A percentile compares a stretch with the other conserved stretches of the same genome.
These are phyloP conservation scores for Aplodontia rufa DNA, from an alignment of 2,113 vertebrate genomes.

Conservation along the genomic window DNA sequence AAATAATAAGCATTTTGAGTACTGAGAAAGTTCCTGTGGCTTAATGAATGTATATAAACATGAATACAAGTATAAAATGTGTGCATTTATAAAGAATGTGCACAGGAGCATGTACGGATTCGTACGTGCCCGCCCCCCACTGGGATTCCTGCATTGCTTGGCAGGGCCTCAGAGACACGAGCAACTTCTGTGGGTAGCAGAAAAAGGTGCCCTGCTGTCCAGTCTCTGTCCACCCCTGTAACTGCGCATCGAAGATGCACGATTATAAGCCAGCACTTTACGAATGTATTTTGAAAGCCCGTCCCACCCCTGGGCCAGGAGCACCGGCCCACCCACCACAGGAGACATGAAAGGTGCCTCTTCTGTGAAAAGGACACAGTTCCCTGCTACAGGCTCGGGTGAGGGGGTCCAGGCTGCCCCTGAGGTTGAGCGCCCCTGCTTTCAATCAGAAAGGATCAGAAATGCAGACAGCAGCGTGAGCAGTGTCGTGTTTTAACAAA, in stretches of 20 bases:
- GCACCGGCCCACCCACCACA: too few species aligned
- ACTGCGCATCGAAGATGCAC: background rate
- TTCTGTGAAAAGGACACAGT: background rate
- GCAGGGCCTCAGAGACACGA: background rate
- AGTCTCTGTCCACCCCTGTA: background rate
- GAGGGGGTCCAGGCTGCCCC: background rate
- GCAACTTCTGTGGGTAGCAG: background rate
- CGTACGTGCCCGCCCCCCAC: background rate
- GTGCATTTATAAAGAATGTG: background rate
- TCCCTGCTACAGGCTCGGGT: background rate
- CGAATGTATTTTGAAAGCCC: too few species aligned
- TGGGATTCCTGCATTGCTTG: background rate
- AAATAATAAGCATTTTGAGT: slow-evolving; percentile 2
- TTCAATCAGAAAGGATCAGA: background rate
- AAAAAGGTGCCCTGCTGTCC: background rate
- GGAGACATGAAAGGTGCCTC: too few species aligned
- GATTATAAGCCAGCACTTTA: background rate
- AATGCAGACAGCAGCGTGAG: background rate
- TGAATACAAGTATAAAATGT: background rate
- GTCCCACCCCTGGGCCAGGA: too few species aligned
- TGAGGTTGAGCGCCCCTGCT: background rate
- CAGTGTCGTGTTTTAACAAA: background rate
- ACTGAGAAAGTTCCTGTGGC: background rate
- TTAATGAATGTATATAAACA: background rate
- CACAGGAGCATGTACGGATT: background rate